A percentile compares a stretch with the other conserved stretches of the same genome.
These are phyloP conservation scores for Cordylochernes scorpioides DNA, from an alignment of 2,888 invertebrate genomes.

Conservation along the genomic window DNA sequence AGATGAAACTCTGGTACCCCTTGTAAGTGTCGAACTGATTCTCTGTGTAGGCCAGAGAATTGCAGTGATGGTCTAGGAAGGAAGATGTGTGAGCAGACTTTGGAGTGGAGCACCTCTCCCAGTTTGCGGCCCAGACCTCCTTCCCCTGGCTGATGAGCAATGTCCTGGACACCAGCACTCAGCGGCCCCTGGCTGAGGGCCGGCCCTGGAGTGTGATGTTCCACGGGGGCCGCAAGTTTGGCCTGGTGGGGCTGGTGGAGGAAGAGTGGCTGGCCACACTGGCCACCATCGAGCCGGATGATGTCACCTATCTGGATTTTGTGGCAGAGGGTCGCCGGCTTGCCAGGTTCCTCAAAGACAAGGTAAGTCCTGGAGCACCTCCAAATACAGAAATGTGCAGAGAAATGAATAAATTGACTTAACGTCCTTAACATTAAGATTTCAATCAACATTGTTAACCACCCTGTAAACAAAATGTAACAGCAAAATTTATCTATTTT, in stretches of 20 bases:
- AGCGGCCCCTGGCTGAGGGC: slow-evolving; percentile 52
- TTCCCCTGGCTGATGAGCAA: slow-evolving; percentile 85
- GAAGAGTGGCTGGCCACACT: slow-evolving; percentile 69
- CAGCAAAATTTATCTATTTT: no score
- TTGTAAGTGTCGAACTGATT: no score
- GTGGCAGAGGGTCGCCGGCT: slow-evolving; percentile 45
- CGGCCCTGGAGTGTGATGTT: slow-evolving; percentile 25
- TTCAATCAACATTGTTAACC: neutral
- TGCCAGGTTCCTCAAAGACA: slow-evolving; percentile 34
- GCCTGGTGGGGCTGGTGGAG: slow-evolving; percentile 29
- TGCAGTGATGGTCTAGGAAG: neutral
- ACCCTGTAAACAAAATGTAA: neutral
- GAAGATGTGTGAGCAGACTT: slow-evolving; percentile 36
- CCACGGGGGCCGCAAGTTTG: slow-evolving; percentile 20
- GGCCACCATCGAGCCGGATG: slow-evolving; percentile 61
- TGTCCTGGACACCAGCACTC: slow-evolving; percentile 63
- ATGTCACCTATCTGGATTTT: slow-evolving; percentile 53
- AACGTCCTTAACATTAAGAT: neutral
- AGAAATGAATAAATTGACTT: neutral
- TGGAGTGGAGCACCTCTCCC: slow-evolving; percentile 54
- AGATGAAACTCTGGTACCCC: no score
- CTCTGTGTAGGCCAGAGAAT: no score
- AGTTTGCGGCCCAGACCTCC: slow-evolving; percentile 42
- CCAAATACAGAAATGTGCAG: slow-evolving; percentile 1
- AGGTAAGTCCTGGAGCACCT: slow-evolving; percentile 17